phyloP scores from a whole-genome alignment of 2,888 invertebrate genomes.

The Sinohyriopsis cumingii region DNA sequence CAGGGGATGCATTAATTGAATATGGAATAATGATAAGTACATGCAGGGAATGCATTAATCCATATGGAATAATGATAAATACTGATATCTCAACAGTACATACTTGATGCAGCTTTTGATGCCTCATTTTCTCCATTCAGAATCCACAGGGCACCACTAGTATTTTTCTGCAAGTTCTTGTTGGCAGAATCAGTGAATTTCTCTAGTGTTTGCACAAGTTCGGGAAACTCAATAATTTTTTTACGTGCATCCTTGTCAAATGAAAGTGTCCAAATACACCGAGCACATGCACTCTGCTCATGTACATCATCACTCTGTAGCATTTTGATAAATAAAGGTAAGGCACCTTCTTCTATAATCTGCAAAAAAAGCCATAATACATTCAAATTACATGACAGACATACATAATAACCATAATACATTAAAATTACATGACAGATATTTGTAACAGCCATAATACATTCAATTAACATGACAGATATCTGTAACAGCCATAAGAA shows the following conservation, averaged over 20 bases:
- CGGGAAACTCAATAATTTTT: slow-evolving; percentile 44
- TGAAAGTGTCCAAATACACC: slow-evolving; percentile 61
- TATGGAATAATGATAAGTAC: too few species aligned
- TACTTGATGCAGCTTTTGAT: too few species aligned
- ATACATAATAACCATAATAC: not conserved
- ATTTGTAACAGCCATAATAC: too few species aligned
- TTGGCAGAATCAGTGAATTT: slow-evolving; percentile 50
- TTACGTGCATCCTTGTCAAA: slow-evolving; percentile 60
- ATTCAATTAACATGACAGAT: too few species aligned
- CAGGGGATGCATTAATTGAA: too few species aligned
- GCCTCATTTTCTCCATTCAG: slow-evolving; percentile 59
- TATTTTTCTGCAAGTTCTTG: slow-evolving; percentile 48
- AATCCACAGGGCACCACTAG: slow-evolving; percentile 60
- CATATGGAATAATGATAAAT: too few species aligned
- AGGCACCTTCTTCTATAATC: slow-evolving; percentile 60
- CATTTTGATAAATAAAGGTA: slow-evolving; percentile 53
- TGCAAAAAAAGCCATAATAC: slow-evolving; percentile 18
- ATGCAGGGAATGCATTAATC: too few species aligned
- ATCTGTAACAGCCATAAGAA: too few species aligned
- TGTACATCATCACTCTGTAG: slow-evolving; percentile 48
- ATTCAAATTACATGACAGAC: not conserved
- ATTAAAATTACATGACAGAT: not conserved
- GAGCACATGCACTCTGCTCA: slow-evolving; percentile 54
- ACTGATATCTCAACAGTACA: too few species aligned
- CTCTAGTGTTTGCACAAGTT: slow-evolving; percentile 50